A percentile compares a stretch with the other conserved stretches of the same genome.
Conservation (phyloP, 2,113 vertebrate genomes). For the Eolophus roseicapilla region DNA sequence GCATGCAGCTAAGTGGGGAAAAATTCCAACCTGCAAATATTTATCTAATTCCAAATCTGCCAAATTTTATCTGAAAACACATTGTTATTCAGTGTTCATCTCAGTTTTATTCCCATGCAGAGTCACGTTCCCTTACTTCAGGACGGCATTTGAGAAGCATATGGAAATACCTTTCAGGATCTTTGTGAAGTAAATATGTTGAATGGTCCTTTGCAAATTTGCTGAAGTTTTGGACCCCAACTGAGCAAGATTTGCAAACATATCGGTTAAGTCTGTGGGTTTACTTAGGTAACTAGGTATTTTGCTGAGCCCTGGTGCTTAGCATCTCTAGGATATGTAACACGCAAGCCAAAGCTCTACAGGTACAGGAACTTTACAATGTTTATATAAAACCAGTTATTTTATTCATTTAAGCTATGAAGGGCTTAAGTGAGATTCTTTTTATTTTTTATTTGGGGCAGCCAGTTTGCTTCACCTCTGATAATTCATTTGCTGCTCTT, state of each 20-base stretch:
- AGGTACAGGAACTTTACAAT: background rate
- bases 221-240: background rate
- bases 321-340: background rate
- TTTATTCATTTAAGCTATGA: background rate
- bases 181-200: background rate
- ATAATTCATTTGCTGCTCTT: background rate
- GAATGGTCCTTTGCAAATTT: background rate
- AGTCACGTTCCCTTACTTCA: background rate
- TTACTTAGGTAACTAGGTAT: background rate
- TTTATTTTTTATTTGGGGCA: background rate
- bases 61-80: background rate
- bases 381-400: background rate
- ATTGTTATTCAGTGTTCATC: background rate
- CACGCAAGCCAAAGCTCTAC: background rate
- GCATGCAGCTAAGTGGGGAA: background rate
- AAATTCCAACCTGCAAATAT: slow-evolving; percentile 23
- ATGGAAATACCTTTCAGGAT: background rate
- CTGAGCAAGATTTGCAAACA: background rate
- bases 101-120: background rate
- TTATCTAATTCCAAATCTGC: slow-evolving; percentile 29
- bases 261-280: background rate
- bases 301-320: background rate
- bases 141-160: background rate
- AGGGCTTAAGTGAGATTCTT: background rate
- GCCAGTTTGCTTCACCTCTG: background rate